Conservation (phyloP, 2,113 vertebrate genomes). For the Cheilinus undulatus region DNA sequence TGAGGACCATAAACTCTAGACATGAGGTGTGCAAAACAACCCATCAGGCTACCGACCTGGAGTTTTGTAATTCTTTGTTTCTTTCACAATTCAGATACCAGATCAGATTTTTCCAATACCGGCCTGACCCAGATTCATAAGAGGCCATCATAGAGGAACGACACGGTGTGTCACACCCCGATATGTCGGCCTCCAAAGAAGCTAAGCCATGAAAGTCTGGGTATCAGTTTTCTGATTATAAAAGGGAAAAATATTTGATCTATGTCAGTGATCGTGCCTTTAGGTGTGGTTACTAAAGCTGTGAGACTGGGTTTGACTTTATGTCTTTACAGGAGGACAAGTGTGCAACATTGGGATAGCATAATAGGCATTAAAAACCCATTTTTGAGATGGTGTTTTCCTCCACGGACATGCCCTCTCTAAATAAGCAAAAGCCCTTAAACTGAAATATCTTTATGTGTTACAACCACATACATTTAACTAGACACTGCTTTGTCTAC, state of each 20-base stretch:
- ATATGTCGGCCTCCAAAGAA: conserved; percentile 22
- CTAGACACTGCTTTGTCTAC: too few species aligned
- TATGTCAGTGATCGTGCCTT: conserved; percentile 1
- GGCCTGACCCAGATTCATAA: conserved; percentile 50
- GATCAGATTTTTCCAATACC: conserved; percentile 14
- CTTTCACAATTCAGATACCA: conserved; percentile 31
- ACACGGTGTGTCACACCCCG: not conserved
- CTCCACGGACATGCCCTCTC: too few species aligned
- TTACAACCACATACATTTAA: too few species aligned
- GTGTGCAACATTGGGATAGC: too few species aligned
- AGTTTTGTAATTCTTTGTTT: conserved; percentile 1
- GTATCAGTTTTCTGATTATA: conserved; percentile 42
- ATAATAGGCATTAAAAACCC: too few species aligned
- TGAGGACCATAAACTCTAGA: too few species aligned
- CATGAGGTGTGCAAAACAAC: too few species aligned
- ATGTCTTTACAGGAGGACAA: too few species aligned
- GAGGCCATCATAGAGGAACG: conserved; percentile 12
- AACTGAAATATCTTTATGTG: too few species aligned
- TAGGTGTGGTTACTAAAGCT: conserved; percentile 6
- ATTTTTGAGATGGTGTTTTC: too few species aligned
- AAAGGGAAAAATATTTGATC: conserved; percentile 31
- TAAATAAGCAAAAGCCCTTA: too few species aligned
- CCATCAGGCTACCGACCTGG: too few species aligned
- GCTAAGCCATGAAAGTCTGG: not conserved
- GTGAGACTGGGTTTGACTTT: not conserved